phyloP scores from a whole-genome alignment of 1,140 invertebrate species.

The Teleogryllus occipitalis region DNA sequence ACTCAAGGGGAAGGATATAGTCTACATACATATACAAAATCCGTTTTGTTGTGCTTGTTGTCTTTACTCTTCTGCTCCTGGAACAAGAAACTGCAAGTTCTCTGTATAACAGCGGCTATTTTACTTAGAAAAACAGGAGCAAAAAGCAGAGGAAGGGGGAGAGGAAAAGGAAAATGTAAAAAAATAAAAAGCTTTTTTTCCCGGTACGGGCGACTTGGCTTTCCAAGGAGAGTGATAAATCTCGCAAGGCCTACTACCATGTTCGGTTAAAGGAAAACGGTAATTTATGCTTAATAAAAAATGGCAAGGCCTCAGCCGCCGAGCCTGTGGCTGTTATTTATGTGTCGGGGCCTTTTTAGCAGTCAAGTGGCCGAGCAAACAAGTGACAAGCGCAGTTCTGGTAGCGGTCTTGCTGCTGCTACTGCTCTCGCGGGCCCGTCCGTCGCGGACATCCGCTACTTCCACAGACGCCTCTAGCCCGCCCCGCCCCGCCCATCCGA shows the following conservation, averaged over 20 bases:
- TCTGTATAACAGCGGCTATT: not conserved
- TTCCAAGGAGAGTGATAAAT: not conserved
- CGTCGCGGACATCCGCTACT: no score
- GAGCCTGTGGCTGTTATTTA: not conserved
- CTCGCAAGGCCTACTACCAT: not conserved
- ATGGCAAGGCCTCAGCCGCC: not conserved
- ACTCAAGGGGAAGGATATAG: not conserved
- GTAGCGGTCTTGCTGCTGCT: not conserved
- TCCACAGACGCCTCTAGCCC: no score
- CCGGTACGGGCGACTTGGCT: not conserved
- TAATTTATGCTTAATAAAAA: constrained; percentile 2
- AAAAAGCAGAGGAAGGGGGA: not conserved
- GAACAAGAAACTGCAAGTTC: constrained; percentile 4
- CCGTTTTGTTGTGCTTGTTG: not conserved
- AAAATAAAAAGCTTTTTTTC: not conserved
- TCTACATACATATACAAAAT: constrained; percentile 1
- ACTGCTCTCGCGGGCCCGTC: no score
- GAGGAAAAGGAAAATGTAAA: not conserved
- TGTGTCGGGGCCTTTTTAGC: not conserved
- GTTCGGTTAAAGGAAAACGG: constrained; percentile 3
- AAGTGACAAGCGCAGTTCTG: constrained; percentile 3
- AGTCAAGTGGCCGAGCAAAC: not conserved
- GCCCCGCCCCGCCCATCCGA: no score
- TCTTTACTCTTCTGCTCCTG: not conserved
- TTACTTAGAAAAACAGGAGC: not conserved